A percentile compares a stretch with the other conserved stretches of the same genome.
Conservation (phyloP, 2,797 vertebrate genomes). For the Synaphobranchus kaupii region DNA sequence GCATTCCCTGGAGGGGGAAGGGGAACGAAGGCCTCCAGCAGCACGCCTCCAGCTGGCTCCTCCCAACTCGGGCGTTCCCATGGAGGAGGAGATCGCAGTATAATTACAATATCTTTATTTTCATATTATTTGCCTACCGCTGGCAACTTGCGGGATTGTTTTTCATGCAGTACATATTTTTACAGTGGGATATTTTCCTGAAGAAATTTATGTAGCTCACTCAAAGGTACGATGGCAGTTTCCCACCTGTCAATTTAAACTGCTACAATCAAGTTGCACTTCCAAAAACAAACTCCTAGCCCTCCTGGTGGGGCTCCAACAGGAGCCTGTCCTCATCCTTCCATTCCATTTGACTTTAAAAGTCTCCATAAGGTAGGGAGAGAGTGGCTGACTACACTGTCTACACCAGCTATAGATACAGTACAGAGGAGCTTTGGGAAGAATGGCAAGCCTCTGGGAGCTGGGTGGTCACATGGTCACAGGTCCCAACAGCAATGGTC, state of each 20-base stretch:
- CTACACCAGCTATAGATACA: background rate
- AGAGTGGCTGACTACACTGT: background rate
- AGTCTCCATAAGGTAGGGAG: background rate
- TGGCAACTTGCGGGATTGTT: background rate
- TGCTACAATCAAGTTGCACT: background rate
- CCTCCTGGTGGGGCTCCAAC: background rate
- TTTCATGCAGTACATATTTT: background rate
- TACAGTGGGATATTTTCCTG: background rate
- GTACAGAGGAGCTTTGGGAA: background rate
- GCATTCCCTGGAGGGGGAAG: slow-evolving; percentile 10
- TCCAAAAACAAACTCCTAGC: background rate
- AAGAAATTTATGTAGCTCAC: background rate
- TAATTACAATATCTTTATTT: background rate
- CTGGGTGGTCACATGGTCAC: background rate
- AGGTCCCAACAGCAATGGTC: background rate
- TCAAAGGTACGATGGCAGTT: background rate
- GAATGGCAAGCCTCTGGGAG: background rate
- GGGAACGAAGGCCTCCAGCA: slow-evolving; percentile 5
- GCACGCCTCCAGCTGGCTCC: slow-evolving; percentile 23
- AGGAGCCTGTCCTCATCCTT: background rate
- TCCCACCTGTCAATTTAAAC: background rate
- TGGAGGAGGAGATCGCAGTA: background rate
- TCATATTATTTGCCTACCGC: background rate
- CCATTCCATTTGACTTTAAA: background rate
- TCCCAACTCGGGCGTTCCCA: slow-evolving; percentile 30